Conservation (phyloP, 64 coral and sea anemone species). For the Acropora yongei region DNA sequence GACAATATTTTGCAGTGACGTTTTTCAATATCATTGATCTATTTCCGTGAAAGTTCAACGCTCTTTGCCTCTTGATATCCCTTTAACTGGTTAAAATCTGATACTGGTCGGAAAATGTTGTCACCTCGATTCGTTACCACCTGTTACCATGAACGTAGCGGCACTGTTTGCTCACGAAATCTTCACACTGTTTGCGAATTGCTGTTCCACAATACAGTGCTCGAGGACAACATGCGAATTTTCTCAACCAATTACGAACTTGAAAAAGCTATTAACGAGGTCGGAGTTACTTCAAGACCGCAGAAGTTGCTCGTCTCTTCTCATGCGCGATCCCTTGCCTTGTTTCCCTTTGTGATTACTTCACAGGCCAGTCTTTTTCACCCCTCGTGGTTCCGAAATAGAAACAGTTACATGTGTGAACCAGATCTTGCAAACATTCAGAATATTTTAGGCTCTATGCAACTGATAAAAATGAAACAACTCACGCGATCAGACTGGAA, state of each 20-base stretch:
- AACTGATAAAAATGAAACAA: neutral
- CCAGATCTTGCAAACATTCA: neutral
- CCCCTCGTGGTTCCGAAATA: too few relatives aligned
- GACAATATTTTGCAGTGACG: too few relatives aligned
- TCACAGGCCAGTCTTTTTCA: too few relatives aligned
- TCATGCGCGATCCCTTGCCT: neutral
- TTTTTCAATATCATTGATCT: too few relatives aligned
- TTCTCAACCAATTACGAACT: neutral
- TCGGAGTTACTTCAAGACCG: neutral
- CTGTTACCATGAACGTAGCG: too few relatives aligned
- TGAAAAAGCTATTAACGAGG: neutral
- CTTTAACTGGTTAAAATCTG: too few relatives aligned
- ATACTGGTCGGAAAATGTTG: too few relatives aligned
- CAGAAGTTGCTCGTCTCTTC: neutral
- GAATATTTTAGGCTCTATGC: neutral
- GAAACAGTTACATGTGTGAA: neutral
- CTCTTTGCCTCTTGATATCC: too few relatives aligned
- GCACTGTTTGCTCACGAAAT: neutral
- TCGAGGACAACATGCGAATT: neutral
- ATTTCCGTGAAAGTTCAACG: too few relatives aligned
- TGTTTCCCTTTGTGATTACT: neutral
- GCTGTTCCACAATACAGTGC: neutral
- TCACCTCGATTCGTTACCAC: too few relatives aligned
- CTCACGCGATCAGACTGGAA: conserved; percentile 43
- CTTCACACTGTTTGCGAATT: conserved; percentile 1